These are phyloP conservation scores for Distichodus sexfasciatus DNA, from an alignment of 2,797 vertebrate species.

Conservation along the genomic window DNA sequence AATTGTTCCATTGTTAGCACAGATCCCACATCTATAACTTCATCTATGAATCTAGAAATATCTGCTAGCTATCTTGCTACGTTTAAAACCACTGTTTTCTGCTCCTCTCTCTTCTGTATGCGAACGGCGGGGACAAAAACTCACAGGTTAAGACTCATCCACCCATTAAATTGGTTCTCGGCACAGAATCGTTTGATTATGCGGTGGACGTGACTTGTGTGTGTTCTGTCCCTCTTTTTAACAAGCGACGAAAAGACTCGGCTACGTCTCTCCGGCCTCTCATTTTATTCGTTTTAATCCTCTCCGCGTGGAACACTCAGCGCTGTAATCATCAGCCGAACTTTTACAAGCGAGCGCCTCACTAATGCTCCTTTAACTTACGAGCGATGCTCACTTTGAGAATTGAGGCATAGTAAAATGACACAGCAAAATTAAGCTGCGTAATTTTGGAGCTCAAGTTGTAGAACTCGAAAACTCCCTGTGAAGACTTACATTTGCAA, in stretches of 20 bases:
- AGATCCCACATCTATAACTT: too few relatives aligned
- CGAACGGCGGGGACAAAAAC: constrained; percentile 47
- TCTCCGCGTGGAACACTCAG: neutral
- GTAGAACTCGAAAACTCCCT: too few relatives aligned
- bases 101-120: constrained; percentile 68
- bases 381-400: too few relatives aligned
- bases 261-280: neutral
- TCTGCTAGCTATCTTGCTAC: too few relatives aligned
- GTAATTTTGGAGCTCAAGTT: too few relatives aligned
- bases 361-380: neutral
- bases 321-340: neutral
- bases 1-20: too few relatives aligned
- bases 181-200: constrained; percentile 76
- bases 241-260: neutral
- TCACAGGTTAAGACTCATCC: constrained; percentile 82
- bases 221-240: constrained; percentile 38
- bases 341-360: neutral
- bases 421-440: too few relatives aligned
- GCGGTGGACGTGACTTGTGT: constrained; percentile 57
- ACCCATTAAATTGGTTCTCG: constrained; percentile 85
- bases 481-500: too few relatives aligned
- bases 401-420: too few relatives aligned
- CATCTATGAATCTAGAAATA: too few relatives aligned
- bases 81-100: too few relatives aligned
- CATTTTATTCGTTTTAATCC: neutral